A percentile compares a stretch with the other conserved stretches of the same genome.
Conservation (phyloP, 2,888 invertebrate genomes). For the Acleris sparsana region DNA sequence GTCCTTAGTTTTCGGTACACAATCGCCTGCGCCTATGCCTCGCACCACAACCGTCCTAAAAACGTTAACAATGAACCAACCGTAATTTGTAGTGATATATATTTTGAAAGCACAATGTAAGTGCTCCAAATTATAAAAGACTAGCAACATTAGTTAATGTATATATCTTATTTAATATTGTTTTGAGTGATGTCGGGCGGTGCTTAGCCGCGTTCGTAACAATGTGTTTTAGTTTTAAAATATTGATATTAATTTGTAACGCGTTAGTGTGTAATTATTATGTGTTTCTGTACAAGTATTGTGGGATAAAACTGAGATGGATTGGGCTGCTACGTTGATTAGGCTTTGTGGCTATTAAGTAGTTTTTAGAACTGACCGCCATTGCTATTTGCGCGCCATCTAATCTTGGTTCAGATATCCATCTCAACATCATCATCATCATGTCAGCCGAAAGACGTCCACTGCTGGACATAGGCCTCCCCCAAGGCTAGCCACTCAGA, state of each 20-base stretch:
- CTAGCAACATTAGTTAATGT: constrained; percentile 36
- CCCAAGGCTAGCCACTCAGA: no score
- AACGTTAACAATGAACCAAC: constrained; percentile 33
- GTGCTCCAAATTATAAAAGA: constrained; percentile 35
- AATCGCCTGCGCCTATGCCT: not conserved
- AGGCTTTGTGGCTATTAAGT: no score
- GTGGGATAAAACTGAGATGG: constrained; percentile 28
- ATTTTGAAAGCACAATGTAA: constrained; percentile 33
- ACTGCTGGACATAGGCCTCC: no score
- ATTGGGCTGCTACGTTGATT: constrained; percentile 4
- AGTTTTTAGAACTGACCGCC: no score
- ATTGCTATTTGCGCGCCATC: no score
- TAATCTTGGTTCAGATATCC: no score
- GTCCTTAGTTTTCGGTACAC: no score
- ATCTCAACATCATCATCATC: no score
- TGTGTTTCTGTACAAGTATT: constrained; percentile 26
- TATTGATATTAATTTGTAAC: constrained; percentile 36
- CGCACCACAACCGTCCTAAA: constrained; percentile 27
- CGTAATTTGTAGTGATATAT: constrained; percentile 37
- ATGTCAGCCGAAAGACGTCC: no score
- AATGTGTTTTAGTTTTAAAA: constrained; percentile 32
- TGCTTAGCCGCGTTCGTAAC: constrained; percentile 18
- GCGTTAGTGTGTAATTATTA: constrained; percentile 35
- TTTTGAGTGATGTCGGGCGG: constrained; percentile 30
- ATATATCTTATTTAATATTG: constrained; percentile 36